These are phyloP conservation scores for Arenaria interpres DNA, from an alignment of 2,113 vertebrate genomes.

Conservation along the genomic window DNA sequence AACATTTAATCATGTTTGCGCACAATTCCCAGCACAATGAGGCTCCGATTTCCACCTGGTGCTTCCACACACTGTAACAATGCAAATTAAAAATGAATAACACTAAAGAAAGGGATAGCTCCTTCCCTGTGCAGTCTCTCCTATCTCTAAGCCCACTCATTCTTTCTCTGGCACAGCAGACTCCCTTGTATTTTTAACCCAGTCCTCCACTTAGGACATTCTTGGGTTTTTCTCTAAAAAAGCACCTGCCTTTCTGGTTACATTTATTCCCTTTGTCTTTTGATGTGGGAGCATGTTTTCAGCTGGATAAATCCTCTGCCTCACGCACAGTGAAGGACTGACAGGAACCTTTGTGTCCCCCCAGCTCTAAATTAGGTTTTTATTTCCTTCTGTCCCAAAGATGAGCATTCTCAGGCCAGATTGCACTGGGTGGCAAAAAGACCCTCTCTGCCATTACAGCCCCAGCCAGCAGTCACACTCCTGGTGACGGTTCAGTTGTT, in stretches of 20 bases:
- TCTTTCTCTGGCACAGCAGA: neutral
- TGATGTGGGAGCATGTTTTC: neutral
- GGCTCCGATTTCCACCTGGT: conserved; percentile 12
- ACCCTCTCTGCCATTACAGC: neutral
- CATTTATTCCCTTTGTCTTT: neutral
- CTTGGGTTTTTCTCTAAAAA: neutral
- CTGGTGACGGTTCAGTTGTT: rapidly evolving
- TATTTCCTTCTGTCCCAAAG: neutral
- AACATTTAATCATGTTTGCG: conserved; percentile 14
- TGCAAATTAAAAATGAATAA: conserved; percentile 18
- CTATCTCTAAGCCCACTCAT: neutral
- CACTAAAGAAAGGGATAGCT: neutral
- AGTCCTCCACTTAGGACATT: neutral
- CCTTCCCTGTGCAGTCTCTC: neutral
- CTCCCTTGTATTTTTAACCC: neutral
- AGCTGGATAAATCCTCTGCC: neutral
- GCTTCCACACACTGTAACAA: neutral
- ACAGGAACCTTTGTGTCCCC: neutral
- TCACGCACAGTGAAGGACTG: neutral
- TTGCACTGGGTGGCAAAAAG: neutral
- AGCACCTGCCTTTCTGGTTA: neutral
- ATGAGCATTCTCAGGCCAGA: neutral
- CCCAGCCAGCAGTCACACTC: neutral
- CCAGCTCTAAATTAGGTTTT: neutral
- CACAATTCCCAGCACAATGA: neutral